These are phyloP conservation scores for Cactoblastis cactorum DNA, from an alignment of 2,888 invertebrate species.

Conservation along the genomic window DNA sequence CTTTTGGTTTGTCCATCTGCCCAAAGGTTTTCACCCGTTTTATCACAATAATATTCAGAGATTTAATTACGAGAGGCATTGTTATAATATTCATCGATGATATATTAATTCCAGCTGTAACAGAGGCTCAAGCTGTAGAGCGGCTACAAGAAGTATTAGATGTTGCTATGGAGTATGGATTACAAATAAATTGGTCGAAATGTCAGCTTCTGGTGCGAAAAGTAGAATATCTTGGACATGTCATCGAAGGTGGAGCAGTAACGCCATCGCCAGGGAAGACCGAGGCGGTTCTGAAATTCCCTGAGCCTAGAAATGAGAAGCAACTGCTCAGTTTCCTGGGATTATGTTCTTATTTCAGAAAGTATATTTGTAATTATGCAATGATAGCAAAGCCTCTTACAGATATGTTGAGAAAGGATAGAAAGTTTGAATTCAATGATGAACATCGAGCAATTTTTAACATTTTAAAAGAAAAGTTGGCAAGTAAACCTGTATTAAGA, in stretches of 20 bases:
- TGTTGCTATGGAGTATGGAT: background rate
- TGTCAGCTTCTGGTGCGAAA: background rate
- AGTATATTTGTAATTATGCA: constrained; percentile 23
- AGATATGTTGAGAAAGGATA: constrained; percentile 3
- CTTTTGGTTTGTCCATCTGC: background rate
- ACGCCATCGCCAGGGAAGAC: constrained; percentile 21
- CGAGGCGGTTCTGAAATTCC: constrained; percentile 22
- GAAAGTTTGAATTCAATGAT: background rate
- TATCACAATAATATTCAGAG: constrained; percentile 18
- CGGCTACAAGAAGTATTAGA: background rate
- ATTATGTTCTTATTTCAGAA: constrained; percentile 23
- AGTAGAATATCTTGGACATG: background rate
- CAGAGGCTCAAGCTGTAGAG: constrained; percentile 13
- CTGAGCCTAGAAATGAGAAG: constrained; percentile 21
- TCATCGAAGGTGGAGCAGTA: background rate
- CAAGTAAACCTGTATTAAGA: background rate
- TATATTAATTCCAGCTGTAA: constrained; percentile 23
- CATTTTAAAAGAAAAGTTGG: background rate
- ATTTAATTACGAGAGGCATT: constrained; percentile 20
- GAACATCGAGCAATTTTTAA: background rate
- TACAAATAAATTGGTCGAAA: background rate
- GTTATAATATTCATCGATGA: constrained; percentile 28
- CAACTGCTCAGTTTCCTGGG: constrained; percentile 25
- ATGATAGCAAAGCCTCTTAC: constrained; percentile 21
- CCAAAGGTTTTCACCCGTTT: background rate